These are phyloP conservation scores for Lepidocyrtoides sp. DNA, from an alignment of 2,888 invertebrate genomes.

Conservation along the genomic window DNA sequence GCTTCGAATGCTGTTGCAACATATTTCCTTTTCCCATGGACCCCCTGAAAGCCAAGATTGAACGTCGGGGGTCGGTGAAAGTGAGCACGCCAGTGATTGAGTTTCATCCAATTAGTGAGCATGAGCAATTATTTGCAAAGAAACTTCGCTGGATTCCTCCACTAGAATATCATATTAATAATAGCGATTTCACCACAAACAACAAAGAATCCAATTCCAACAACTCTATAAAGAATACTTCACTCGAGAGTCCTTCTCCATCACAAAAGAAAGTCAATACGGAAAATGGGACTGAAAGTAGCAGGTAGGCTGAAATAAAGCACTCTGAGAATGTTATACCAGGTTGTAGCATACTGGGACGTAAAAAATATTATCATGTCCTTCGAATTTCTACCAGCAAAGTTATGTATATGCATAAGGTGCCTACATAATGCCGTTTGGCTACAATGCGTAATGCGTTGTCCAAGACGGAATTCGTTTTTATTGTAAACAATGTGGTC, in stretches of 20 bases:
- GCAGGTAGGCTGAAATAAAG: constrained; percentile 48
- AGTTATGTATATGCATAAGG: not conserved
- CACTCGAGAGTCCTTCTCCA: constrained; percentile 38
- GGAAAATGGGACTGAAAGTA: constrained; percentile 20
- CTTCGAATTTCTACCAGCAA: constrained; percentile 36
- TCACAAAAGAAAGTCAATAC: constrained; percentile 3
- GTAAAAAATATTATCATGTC: constrained; percentile 8
- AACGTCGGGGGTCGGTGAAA: constrained; percentile 70
- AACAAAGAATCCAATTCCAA: not conserved
- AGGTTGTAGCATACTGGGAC: not conserved
- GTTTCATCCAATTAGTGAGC: constrained; percentile 82
- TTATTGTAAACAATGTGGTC: not conserved
- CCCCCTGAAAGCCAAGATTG: constrained; percentile 2
- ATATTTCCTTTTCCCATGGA: not conserved
- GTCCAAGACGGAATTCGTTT: not conserved
- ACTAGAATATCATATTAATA: constrained; percentile 20
- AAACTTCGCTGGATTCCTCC: constrained; percentile 79
- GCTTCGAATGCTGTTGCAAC: constrained; percentile 63
- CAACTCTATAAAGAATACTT: not conserved
- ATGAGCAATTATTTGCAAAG: constrained; percentile 81
- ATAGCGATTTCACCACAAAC: constrained; percentile 21
- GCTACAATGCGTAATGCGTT: not conserved
- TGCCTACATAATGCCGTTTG: not conserved
- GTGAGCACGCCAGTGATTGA: constrained; percentile 83
- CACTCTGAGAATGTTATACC: constrained; percentile 37